phyloP scores from a whole-genome alignment of 1,140 invertebrate species.

The Drosophila lini region DNA sequence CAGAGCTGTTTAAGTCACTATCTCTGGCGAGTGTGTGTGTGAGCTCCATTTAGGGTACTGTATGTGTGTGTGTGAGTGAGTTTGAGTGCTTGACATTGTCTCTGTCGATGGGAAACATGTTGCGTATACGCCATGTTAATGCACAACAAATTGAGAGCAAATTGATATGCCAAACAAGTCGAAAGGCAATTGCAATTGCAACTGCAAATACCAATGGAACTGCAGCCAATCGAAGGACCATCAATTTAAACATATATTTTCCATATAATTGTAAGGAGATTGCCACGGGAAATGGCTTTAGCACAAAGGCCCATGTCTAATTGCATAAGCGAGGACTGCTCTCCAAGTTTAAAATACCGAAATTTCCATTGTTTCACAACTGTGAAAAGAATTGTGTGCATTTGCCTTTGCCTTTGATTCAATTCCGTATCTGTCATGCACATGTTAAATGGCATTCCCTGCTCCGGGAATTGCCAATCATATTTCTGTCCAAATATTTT shows the following conservation, averaged over 20 bases:
- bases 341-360: not conserved
- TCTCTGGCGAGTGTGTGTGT: constrained; percentile 3
- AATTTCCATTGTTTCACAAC: constrained; percentile 6
- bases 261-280: constrained; percentile 26
- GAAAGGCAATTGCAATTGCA: constrained; percentile 21
- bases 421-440: constrained; percentile 23
- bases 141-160: constrained; percentile 54
- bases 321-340: constrained; percentile 8
- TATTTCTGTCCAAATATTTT: constrained; percentile 36
- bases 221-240: constrained; percentile 9
- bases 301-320: constrained; percentile 16
- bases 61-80: constrained; percentile 8
- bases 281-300: not conserved
- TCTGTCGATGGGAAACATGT: constrained; percentile 32
- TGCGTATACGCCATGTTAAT: constrained; percentile 59
- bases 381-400: constrained; percentile 21
- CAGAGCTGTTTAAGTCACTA: constrained; percentile 49
- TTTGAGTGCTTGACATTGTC: constrained; percentile 26
- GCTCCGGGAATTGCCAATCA: constrained; percentile 33
- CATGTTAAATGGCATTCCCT: constrained; percentile 34
- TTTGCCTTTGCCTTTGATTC: constrained; percentile 25
- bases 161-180: constrained; percentile 52
- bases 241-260: constrained; percentile 33
- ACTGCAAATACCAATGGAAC: constrained; percentile 7
- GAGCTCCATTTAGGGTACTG: constrained; percentile 17